Evolutionary conservation across 1,140 invertebrate species (phyloP).

Genomic region (Drosophila subpulchrella): DNA sequence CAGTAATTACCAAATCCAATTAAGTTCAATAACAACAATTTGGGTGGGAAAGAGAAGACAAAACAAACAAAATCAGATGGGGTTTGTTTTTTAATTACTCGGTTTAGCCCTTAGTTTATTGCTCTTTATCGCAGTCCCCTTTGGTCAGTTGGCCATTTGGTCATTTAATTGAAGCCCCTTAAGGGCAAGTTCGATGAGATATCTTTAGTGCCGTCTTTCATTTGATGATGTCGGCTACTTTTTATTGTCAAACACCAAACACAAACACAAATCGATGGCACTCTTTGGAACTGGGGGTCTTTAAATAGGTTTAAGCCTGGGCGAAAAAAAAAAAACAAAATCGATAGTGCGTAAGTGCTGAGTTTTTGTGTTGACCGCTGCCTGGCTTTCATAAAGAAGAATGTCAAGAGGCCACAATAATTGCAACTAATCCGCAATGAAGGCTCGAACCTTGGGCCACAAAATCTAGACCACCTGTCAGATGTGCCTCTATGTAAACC

Average conservation of each 20-base stretch:
- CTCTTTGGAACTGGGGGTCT: slow-evolving; percentile 26
- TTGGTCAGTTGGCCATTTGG: slow-evolving; percentile 12
- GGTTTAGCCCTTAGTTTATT: slow-evolving; percentile 53
- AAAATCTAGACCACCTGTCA: slow-evolving; percentile 59
- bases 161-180: slow-evolving; percentile 68
- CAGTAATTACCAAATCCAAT: slow-evolving; percentile 65
- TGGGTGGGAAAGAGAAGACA: slow-evolving; percentile 10
- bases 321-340: slow-evolving; percentile 42
- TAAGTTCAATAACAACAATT: slow-evolving; percentile 69
- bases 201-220: slow-evolving; percentile 20
- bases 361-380: slow-evolving; percentile 50
- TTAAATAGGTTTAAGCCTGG: slow-evolving; percentile 37
- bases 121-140: slow-evolving; percentile 38
- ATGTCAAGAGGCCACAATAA: slow-evolving; percentile 83
- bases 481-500: too few relatives aligned
- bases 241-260: slow-evolving; percentile 21
- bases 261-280: slow-evolving; percentile 58
- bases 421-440: slow-evolving; percentile 76
- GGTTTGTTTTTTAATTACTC: slow-evolving; percentile 37
- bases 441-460: slow-evolving; percentile 74
- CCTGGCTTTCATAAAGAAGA: slow-evolving; percentile 65
- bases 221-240: slow-evolving; percentile 54
- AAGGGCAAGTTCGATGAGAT: slow-evolving; percentile 64
- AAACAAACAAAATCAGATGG: slow-evolving; percentile 48
- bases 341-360: slow-evolving; percentile 60